These are phyloP conservation scores for Trichonephila inaurata DNA, from an alignment of 1,140 invertebrate species.

Conservation along the genomic window DNA sequence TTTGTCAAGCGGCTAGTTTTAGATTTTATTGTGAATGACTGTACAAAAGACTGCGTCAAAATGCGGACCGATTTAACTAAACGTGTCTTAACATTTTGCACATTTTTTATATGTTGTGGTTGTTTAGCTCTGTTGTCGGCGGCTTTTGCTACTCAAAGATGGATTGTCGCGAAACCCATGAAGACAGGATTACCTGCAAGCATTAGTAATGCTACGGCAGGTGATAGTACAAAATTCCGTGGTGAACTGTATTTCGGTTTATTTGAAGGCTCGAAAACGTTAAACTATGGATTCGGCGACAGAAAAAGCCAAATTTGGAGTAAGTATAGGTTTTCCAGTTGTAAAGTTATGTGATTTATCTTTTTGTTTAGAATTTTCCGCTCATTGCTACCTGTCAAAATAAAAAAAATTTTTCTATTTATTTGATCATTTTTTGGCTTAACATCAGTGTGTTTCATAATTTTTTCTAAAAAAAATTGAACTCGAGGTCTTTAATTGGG, in stretches of 20 bases:
- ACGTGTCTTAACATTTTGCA: slow-evolving; percentile 91
- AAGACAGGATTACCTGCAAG: slow-evolving; percentile 82
- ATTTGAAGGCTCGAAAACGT: slow-evolving; percentile 90
- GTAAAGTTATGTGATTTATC: too few species aligned
- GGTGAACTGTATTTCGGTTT: slow-evolving; percentile 90
- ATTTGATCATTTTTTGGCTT: too few species aligned
- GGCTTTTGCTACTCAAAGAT: slow-evolving; percentile 92
- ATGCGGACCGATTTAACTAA: slow-evolving; percentile 84
- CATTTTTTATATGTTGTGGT: slow-evolving; percentile 91
- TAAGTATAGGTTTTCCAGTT: slow-evolving; percentile 68
- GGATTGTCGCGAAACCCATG: slow-evolving; percentile 90
- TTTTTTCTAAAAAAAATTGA: too few species aligned
- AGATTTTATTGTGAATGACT: neutral
- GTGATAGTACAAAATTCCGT: slow-evolving; percentile 84
- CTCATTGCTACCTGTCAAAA: neutral
- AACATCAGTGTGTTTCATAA: too few species aligned
- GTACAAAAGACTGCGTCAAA: neutral
- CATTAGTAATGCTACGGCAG: slow-evolving; percentile 81
- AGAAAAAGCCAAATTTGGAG: slow-evolving; percentile 84
- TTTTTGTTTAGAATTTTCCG: neutral
- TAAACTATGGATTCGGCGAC: slow-evolving; percentile 89
- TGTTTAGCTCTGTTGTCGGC: slow-evolving; percentile 91
- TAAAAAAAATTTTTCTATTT: too few species aligned
- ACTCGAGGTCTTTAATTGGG: too few species aligned
- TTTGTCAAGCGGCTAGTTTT: too few species aligned